Evolutionary conservation across 2,888 invertebrate species (phyloP).

Genomic region (Phyllotreta cruciferae): DNA sequence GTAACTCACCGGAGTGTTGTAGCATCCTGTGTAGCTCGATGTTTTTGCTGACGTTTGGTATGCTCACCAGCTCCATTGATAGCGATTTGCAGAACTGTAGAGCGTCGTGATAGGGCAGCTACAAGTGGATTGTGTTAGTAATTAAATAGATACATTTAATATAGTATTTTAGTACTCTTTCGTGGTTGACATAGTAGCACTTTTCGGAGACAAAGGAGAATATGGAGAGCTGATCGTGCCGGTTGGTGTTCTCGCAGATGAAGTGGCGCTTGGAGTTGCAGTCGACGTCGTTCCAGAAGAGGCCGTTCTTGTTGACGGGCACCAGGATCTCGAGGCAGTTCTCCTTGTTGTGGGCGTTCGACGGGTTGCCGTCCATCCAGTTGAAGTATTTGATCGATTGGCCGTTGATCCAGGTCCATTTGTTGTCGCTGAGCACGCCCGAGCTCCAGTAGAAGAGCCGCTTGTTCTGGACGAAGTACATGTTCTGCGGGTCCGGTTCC

Average conservation of each 20-base stretch:
- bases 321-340: slow-evolving; percentile 7
- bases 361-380: slow-evolving; percentile 10
- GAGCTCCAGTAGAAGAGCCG: slow-evolving; percentile 13
- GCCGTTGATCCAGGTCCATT: slow-evolving; percentile 3
- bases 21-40: slow-evolving; percentile 4
- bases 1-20: slow-evolving; percentile 13
- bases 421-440: neutral
- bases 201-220: slow-evolving; percentile 4
- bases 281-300: slow-evolving; percentile 13
- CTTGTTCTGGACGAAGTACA: slow-evolving; percentile 18
- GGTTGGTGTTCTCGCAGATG: neutral
- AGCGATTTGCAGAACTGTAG: neutral
- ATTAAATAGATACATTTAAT: no score
- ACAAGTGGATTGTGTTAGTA: no score
- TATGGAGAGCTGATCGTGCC: neutral
- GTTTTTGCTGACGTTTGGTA: slow-evolving; percentile 3
- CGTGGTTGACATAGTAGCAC: slow-evolving; percentile 10
- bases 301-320: neutral
- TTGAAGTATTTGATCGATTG: neutral
- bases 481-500: slow-evolving; percentile 10
- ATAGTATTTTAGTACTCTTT: no score
- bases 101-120: slow-evolving; percentile 11
- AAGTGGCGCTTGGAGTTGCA: slow-evolving; percentile 14
- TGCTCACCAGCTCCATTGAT: slow-evolving; percentile 7
- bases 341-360: slow-evolving; percentile 3